Evolutionary conservation across 2,888 invertebrate species (phyloP).

Genomic region (Lasioglossum oenotherae): DNA sequence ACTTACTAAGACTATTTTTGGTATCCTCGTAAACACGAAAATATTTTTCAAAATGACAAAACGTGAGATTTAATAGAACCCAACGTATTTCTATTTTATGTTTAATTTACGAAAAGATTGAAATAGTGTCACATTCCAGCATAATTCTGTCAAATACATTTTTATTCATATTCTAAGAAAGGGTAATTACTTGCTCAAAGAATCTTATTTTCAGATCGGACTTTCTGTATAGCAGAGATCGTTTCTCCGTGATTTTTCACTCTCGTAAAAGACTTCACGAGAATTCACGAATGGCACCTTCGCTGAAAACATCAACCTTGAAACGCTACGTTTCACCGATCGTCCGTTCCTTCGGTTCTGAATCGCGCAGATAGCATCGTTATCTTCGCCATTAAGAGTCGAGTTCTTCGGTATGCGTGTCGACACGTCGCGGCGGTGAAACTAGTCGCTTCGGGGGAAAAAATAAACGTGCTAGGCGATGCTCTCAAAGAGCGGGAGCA

Average conservation of each 20-base stretch:
- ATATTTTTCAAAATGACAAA: too few species aligned
- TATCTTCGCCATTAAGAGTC: slow-evolving; percentile 50
- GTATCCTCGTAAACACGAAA: too few species aligned
- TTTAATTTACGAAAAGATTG: background rate
- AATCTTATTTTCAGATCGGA: background rate
- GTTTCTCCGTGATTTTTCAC: background rate
- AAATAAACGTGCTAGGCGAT: slow-evolving; percentile 9
- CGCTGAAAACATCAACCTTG: slow-evolving; percentile 30
- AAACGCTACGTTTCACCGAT: slow-evolving; percentile 40
- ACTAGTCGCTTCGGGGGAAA: slow-evolving; percentile 9
- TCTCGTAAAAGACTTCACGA: background rate
- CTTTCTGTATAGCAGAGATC: background rate
- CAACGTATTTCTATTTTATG: background rate
- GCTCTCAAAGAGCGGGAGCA: slow-evolving; percentile 7
- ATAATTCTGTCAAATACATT: background rate
- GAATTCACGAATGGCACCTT: slow-evolving; percentile 2
- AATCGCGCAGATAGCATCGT: slow-evolving; percentile 73
- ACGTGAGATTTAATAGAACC: background rate
- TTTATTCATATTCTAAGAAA: background rate
- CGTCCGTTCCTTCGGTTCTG: slow-evolving; percentile 61
- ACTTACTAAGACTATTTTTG: too few species aligned
- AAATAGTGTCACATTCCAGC: background rate
- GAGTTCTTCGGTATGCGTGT: slow-evolving; percentile 3
- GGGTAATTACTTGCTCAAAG: background rate
- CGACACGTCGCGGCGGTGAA: background rate